Evolutionary conservation across 37 sponge, comb jelly and placozoan species (phyloP), one percentile per base, ranked within the genome.

Genomic region (Eunapius fragilis): DNA sequence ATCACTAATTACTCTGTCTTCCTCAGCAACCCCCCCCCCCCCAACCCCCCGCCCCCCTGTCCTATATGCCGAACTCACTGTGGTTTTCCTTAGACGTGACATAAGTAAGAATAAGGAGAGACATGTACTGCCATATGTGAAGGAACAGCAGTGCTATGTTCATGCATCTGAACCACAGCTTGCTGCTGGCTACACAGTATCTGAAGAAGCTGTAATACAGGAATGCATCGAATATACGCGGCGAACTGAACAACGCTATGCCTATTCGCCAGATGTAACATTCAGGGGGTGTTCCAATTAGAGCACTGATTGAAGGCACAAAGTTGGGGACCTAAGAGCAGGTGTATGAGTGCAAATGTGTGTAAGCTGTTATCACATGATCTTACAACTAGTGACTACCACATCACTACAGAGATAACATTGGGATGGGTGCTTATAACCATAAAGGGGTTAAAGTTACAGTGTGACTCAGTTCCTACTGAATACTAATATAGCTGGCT

Each of bases 251-350:
- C 45, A 88, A 69, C 1, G 88, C 92, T 72, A 92, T 92, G 23
- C 85, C 84, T 0, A 80, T 0, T 3, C 89, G 79, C 87, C 87
- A 92, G 33, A 92, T 88, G 81, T 92, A 87, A 10, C 88, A 75
- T 74, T 92, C 88, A 24, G 92, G 92, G 26, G 92, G 78, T 78
- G 70, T 68, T 30, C 84, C 92, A 30, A 84, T 74, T 13, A 84
- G 81, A 37, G 92, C 85, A 84, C 92, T 92, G 80, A 92, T 88
- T 25, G 89, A 88, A 10, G 92, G 92, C 13, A 92, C 75, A 24
- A 92, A 68, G 73, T 92, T 92, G 10, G 90, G 92, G 13, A 92
- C 92, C 92, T 92, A 69, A 70, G 0, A 23, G 31, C 24, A 11
- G 36, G 67, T 2, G 2, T 23, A 2, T 17, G 1, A 50, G 10